phyloP scores from a whole-genome alignment of 2,797 vertebrate genomes.

The Sebastes wilsoni region DNA sequence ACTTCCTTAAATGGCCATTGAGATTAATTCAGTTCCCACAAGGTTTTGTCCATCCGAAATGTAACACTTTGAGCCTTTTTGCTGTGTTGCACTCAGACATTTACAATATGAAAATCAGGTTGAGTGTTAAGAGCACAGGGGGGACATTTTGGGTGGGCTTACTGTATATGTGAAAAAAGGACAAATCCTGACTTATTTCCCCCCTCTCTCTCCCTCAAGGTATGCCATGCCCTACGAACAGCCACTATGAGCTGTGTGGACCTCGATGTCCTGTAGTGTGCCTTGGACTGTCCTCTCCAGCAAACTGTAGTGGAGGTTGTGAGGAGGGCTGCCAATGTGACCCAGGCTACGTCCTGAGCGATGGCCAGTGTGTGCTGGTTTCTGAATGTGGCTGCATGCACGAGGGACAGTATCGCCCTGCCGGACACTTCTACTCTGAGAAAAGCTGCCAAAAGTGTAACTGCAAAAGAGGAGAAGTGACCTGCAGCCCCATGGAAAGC shows the following conservation, averaged over 20 bases:
- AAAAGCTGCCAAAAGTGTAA: conserved; percentile 67
- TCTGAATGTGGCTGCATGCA: conserved; percentile 78
- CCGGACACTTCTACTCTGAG: conserved; percentile 51
- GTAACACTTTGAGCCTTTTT: too few species aligned
- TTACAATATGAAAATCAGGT: too few species aligned
- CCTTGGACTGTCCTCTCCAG: conserved; percentile 29
- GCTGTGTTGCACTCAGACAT: too few species aligned
- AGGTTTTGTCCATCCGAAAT: too few species aligned
- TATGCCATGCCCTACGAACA: conserved; percentile 70
- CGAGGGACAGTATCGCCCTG: conserved; percentile 57
- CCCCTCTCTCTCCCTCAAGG: background rate
- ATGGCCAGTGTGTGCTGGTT: conserved; percentile 67
- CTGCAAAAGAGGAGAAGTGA: conserved; percentile 45
- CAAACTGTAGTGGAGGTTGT: conserved; percentile 66
- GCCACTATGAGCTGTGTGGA: conserved; percentile 76
- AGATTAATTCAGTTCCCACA: too few species aligned
- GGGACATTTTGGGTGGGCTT: background rate
- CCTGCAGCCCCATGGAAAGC: conserved; percentile 57
- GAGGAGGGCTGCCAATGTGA: conserved; percentile 81
- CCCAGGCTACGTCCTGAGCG: conserved; percentile 70
- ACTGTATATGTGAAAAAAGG: too few species aligned
- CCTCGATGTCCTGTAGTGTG: conserved; percentile 72
- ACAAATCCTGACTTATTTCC: background rate
- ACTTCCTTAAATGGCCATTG: too few species aligned
- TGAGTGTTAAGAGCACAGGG: background rate